Evolutionary conservation across 2,113 vertebrate species (phyloP), one percentile per base, ranked within the genome.

Genomic region (Anser cygnoides): DNA sequence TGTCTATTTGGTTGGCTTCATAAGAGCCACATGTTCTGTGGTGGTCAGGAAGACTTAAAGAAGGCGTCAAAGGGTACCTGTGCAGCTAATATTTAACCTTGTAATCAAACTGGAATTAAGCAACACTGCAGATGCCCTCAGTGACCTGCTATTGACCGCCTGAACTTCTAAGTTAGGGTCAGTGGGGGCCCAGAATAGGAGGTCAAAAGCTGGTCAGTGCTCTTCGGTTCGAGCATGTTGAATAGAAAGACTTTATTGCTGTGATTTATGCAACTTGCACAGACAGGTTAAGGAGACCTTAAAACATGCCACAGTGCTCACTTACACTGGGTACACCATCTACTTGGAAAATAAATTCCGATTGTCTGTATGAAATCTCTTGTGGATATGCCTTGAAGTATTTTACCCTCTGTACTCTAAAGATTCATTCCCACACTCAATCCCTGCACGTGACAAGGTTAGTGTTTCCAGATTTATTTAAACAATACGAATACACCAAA

Each of bases 71-170:
- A 95, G 95, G 67, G 55, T 97, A 98, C 96, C 97, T 98, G 91
- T 87, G 70, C 75, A 95, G 94, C 81, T 91, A 98, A 96, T 72
- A 96, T 98, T 98, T 97, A 97, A 97, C 95, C 95, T 96, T 98
- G 95, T 87, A 97, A 97, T 98, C 97, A 97, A 96, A 97, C 58
- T 95, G 83, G 97, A 98, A 98, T 98, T 97, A 98, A 97, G 95
- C 96, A 97, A 97, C 96, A 84, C 95, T 61, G 86, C 92, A 96
- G 96, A 96, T 98, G 98, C 97, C 96, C 96, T 84, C 67, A 4
- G 91, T 99, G 99, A 99, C 99, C 99, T 98, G 97, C 97, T 99
- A 98, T 99, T 99, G 99, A 99, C 99, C 84, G 97, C 98, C 97
- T 99, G 98, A 99, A 99, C 99, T 98, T 98, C 96, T 96, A 97